Evolutionary conservation across 2,797 vertebrate species (phyloP), one percentile per base, ranked within the genome.

Genomic region (Macropodus opercularis): DNA sequence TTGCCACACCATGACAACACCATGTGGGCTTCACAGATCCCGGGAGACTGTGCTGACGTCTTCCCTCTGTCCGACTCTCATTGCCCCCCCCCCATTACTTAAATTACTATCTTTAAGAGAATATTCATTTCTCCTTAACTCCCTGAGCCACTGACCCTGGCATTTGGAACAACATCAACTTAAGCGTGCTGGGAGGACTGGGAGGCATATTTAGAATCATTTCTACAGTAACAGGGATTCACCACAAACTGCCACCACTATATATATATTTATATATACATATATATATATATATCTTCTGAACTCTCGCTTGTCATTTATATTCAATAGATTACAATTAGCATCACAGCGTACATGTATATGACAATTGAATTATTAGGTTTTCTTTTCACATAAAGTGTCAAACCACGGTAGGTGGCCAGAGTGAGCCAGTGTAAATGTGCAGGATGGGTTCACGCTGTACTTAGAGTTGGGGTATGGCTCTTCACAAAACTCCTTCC

Each of bases 401-500:
- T 44, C 13, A 14, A 4, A 55, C 32, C 51, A 96, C 95, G 93
- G n/a, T n/a, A n/a, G n/a, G n/a, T 39, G 92, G 93, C 94, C 95
- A 97, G 11, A 94, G 94, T 95, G 11, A 97, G 89, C 95, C 95
- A 98, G 81, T 96, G 94, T 69, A 93, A 80, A 93, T 95, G 61
- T 94, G 93, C 63, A 93, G 73, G 61, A 96, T 94, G 73, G 94
- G 96, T 77, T 95, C 95, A 67, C 98, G 95, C 75, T 97, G n/a
- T n/a, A n/a, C n/a, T n/a, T 97, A 55, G 96, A 97, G 50, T 94
- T 90, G 2, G 93, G 77, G 3, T 95, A 94, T 1, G 95, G 95
- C 72, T 98, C 95, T 81, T 96, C 95, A 2, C 95, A 98, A 83
- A 59, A 97, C 95, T 71, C 96, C 95, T 83, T 97, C 95, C 95